phyloP scores from a whole-genome alignment of 37 sponge, comb jelly and placozoan species.

The Halichondria panicea region DNA sequence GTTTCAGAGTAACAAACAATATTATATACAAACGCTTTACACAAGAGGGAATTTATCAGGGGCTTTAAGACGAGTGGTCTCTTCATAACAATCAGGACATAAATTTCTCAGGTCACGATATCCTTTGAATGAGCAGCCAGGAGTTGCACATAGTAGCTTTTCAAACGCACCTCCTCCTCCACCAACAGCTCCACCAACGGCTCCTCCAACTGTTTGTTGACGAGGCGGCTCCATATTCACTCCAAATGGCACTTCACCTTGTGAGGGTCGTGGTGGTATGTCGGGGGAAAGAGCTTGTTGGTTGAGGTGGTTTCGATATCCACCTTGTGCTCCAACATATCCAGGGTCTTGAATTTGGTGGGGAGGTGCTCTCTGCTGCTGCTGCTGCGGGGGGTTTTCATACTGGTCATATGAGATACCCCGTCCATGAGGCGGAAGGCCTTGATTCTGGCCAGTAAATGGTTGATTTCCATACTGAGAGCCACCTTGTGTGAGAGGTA shows the following conservation, averaged over 20 bases:
- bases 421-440: not conserved
- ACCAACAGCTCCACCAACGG: constrained; percentile 11
- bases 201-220: constrained; percentile 1
- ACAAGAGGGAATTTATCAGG: not conserved
- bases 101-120: not conserved
- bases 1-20: constrained; percentile 1
- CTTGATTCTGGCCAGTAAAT: too few relatives aligned
- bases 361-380: too few relatives aligned
- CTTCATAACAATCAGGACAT: constrained; percentile 39
- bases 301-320: too few relatives aligned
- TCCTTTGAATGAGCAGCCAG: constrained; percentile 48
- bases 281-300: not conserved
- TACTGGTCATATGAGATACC: not conserved
- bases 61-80: not conserved
- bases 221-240: not conserved
- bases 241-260: not conserved
- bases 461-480: too few relatives aligned
- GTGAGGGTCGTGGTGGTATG: too few relatives aligned
- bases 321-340: too few relatives aligned
- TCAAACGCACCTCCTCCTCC: not conserved
- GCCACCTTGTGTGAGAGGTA: too few relatives aligned
- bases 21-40: not conserved
- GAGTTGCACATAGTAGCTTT: constrained; percentile 36
- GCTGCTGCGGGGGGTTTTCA: not conserved
- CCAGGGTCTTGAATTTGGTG: too few relatives aligned